These are phyloP conservation scores for Stegodyphus mimosarum DNA, from an alignment of 1,140 invertebrate genomes.

Conservation along the genomic window DNA sequence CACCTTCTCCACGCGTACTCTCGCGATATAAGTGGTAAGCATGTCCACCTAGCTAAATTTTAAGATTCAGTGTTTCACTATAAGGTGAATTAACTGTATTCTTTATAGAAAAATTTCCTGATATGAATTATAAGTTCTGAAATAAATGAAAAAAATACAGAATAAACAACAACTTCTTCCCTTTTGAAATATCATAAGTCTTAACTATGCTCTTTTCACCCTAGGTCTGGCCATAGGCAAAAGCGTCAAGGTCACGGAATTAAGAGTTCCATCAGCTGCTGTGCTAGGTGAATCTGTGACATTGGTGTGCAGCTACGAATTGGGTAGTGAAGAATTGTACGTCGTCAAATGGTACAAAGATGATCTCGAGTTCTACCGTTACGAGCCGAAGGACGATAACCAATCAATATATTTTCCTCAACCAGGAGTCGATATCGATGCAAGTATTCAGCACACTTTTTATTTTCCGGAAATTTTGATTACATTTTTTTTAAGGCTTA, in stretches of 20 bases:
- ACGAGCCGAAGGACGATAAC: conserved; percentile 10
- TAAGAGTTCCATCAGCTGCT: conserved; percentile 55
- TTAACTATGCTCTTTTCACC: not conserved
- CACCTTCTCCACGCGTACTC: no score
- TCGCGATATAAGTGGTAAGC: no score
- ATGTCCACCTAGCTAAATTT: no score
- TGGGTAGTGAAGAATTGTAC: conserved; percentile 67
- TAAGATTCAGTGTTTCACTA: no score
- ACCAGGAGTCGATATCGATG: conserved; percentile 59
- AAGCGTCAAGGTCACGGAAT: conserved; percentile 17
- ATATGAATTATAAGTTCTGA: no score
- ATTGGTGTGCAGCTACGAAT: conserved; percentile 67
- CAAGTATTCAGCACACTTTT: conserved; percentile 28
- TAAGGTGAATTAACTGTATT: no score
- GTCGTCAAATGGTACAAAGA: conserved; percentile 65
- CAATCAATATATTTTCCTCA: conserved; percentile 40
- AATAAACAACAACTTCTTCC: no score
- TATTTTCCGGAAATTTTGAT: not conserved
- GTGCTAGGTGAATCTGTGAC: conserved; percentile 58
- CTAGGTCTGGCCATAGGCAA: not conserved
- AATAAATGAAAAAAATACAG: no score
- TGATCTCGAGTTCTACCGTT: conserved; percentile 61
- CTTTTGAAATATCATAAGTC: no score
- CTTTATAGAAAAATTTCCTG: no score
- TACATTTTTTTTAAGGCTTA: no score